Conservation (phyloP, 2,113 vertebrate species). For the Hiodon tergisus region DNA sequence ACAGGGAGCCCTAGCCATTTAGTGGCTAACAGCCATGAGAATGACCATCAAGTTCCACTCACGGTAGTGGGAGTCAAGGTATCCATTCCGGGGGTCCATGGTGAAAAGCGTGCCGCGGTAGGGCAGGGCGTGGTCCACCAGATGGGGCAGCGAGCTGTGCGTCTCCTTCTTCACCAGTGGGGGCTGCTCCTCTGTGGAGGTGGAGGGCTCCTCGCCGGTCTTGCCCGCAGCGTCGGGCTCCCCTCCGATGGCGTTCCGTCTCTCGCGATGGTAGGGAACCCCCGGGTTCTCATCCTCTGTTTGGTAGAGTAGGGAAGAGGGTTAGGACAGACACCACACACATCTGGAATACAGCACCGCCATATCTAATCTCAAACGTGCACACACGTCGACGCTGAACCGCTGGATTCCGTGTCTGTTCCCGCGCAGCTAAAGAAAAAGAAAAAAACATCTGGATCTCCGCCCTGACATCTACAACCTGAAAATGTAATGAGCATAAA, state of each 20-base stretch:
- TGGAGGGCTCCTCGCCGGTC: slow-evolving; percentile 88
- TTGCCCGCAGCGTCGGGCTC: slow-evolving; percentile 74
- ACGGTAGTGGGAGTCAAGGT: slow-evolving; percentile 92
- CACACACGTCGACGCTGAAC: background rate
- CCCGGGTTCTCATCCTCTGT: slow-evolving; percentile 89
- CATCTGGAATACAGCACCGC: background rate
- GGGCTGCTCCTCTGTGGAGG: slow-evolving; percentile 87
- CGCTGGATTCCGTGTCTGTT: slow-evolving; percentile 8
- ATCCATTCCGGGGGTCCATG: slow-evolving; percentile 91
- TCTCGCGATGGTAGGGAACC: slow-evolving; percentile 85
- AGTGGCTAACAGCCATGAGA: background rate
- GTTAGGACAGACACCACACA: background rate
- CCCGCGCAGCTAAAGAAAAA: background rate
- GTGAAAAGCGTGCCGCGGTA: slow-evolving; percentile 86
- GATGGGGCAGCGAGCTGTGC: slow-evolving; percentile 82
- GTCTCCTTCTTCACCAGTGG: slow-evolving; percentile 95
- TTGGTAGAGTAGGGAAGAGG: slow-evolving; percentile 20
- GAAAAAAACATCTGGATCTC: background rate
- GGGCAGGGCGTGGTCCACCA: slow-evolving; percentile 81
- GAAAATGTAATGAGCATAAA: background rate
- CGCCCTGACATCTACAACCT: background rate
- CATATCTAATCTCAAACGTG: background rate
- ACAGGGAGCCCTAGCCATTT: slow-evolving; percentile 4
- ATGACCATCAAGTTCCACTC: slow-evolving; percentile 52
- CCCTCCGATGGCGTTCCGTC: slow-evolving; percentile 85